Evolutionary conservation across 2,888 invertebrate species (phyloP), one percentile per base, ranked within the genome.

Genomic region (Caenorhabditis doughertyi): DNA sequence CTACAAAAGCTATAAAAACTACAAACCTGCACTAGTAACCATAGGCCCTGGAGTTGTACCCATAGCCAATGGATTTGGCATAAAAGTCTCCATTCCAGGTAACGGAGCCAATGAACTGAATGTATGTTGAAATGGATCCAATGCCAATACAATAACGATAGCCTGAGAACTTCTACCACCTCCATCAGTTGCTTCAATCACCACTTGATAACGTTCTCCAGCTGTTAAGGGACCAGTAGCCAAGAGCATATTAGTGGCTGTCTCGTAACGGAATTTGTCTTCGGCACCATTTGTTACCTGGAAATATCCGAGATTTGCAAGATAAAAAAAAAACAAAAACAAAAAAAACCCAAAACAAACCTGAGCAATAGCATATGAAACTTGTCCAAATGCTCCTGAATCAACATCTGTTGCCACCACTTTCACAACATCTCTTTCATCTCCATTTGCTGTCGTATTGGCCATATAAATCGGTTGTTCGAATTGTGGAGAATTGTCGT

Each of bases 241-340:
- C 32, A 86, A 53, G 7, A 92, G 85, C 67, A 82, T 86, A 55
- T 89, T 85, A 0, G 87, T 89, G 1, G 76, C 68, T 5, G 83
- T 64, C 56, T 91, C 89, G 82, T 92, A 92, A 27, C 88, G 86
- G 83, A 92, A 92, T n/a, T 84, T 80, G 51, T 80, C 76, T n/a
- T 84, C 82, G 1, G 88, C 89, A 13, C 87, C 88, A 62, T 89
- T 90, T 8, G 89, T 88, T n/a, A 92, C 91, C 68, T 89, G 32
- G 23, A 72, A 73, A 39, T n/a, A n/a, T 35, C 9, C 7, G 9
- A 5, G 9, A 35, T 5, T 7, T 35, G 5, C 9, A 9, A 35
- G 35, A 35, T 5, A 9, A 35, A 35, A 9, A 7, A 7, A 5
- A 7, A 9, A 9, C 5, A 9, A 35, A 35, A n/a, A n/a, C n/a